Conservation (phyloP, 1,140 invertebrate genomes). For the Schlechtendalia chinensis region DNA sequence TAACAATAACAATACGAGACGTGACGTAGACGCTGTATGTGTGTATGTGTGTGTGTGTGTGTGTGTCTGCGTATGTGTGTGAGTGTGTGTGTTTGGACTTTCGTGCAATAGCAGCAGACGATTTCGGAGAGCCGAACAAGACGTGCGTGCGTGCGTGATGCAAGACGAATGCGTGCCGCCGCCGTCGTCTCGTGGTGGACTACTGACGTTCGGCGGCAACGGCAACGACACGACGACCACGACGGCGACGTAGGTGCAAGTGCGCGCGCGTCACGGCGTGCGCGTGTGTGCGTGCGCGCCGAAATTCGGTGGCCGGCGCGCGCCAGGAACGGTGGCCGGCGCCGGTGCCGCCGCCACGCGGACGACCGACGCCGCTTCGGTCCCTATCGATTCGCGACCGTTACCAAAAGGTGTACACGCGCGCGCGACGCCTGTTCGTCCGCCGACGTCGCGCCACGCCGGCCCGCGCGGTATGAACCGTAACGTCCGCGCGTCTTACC, state of each 20-base stretch:
- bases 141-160: not conserved
- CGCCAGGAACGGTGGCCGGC: not conserved
- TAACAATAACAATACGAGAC: no score
- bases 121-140: not conserved
- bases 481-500: no score
- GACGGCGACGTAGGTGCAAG: not conserved
- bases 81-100: not conserved
- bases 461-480: not conserved
- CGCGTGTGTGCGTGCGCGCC: conserved; percentile 12
- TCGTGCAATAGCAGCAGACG: not conserved
- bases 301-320: conserved; percentile 25
- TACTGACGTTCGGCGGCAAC: conserved; percentile 37
- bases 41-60: no score
- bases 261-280: not conserved
- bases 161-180: conserved; percentile 19
- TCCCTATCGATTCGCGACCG: conserved; percentile 24
- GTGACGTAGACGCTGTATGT: no score
- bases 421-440: not conserved
- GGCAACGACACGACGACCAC: not conserved
- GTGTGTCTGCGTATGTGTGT: not conserved
- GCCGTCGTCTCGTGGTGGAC: conserved; percentile 45
- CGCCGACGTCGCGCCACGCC: not conserved
- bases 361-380: not conserved
- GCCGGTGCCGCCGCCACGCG: conserved; percentile 20
- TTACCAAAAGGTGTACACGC: not conserved